Conservation (phyloP, 2,797 vertebrate genomes). For the Anolis apletophallus region DNA sequence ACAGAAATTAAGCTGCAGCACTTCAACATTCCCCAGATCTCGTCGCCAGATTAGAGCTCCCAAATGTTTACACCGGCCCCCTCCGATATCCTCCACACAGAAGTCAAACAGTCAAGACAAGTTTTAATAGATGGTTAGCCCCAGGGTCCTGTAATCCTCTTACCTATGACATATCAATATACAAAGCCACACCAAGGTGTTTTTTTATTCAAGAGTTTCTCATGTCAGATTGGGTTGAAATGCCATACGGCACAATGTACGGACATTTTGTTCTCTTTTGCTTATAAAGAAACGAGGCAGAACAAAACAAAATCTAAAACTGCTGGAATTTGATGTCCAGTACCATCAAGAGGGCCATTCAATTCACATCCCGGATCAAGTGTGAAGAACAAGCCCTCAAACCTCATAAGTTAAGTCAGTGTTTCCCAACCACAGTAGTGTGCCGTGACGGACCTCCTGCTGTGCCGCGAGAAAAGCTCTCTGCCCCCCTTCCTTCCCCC, state of each 20-base stretch:
- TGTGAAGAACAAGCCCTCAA: neutral
- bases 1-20: slow-evolving; percentile 21
- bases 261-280: slow-evolving; percentile 10
- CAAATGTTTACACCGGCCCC: neutral
- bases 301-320: neutral
- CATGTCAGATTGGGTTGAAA: slow-evolving; percentile 1
- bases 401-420: neutral
- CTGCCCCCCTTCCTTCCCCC: no score
- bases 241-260: neutral
- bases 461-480: no score
- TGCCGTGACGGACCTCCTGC: no score
- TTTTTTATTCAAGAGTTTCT: neutral
- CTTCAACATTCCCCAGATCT: neutral
- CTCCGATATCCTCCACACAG: neutral
- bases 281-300: neutral
- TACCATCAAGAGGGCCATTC: no score
- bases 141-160: rapidly evolving
- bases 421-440: no score
- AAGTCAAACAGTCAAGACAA: neutral
- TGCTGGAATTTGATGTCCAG: no score
- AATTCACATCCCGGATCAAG: no score
- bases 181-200: neutral
- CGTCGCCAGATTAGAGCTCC: rapidly evolving
- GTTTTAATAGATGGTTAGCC: neutral
- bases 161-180: neutral